phyloP scores from a whole-genome alignment of 2,797 vertebrate species.

The Myotis findleyi region DNA sequence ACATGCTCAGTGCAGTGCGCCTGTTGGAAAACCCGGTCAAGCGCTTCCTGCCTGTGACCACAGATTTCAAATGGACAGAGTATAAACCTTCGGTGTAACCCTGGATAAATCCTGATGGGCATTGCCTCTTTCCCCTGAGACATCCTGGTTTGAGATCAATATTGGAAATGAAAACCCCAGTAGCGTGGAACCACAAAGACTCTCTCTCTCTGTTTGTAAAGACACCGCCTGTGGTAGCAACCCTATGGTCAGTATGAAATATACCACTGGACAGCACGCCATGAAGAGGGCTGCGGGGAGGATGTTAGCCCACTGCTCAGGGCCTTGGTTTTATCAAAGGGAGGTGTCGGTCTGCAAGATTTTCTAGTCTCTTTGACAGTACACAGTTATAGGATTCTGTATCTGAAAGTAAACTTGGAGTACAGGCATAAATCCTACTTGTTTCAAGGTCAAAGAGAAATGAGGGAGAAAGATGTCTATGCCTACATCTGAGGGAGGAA shows the following conservation, averaged over 20 bases:
- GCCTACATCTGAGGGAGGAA: background rate
- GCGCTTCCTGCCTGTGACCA: background rate
- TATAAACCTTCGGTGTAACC: background rate
- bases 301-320: background rate
- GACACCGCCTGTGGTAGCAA: background rate
- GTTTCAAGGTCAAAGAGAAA: conserved; percentile 15
- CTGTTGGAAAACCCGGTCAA: conserved; percentile 54
- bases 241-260: background rate
- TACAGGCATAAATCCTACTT: background rate
- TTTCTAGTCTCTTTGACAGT: background rate
- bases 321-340: background rate
- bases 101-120: background rate
- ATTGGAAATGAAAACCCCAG: background rate
- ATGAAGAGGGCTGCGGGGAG: background rate
- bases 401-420: background rate
- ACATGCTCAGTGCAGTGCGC: background rate
- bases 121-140: background rate
- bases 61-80: background rate
- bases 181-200: background rate
- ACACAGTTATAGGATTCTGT: background rate
- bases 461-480: background rate
- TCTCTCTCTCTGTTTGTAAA: background rate
- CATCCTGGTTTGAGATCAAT: background rate
- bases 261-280: background rate
- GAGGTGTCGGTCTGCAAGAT: background rate